Conservation (phyloP, 2,797 vertebrate species). For the Anabas testudineus region DNA sequence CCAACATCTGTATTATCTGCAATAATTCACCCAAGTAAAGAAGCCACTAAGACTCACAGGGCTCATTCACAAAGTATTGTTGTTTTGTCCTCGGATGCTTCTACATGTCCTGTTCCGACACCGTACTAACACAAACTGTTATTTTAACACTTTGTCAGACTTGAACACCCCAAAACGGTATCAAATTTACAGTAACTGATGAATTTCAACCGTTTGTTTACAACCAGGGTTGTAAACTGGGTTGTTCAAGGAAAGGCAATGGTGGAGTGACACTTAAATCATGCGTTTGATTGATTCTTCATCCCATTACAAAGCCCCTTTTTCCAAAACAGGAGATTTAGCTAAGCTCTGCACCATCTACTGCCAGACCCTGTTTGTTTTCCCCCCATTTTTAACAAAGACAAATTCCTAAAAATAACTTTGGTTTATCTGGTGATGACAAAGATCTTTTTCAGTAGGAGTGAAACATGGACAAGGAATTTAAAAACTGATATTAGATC, state of each 20-base stretch:
- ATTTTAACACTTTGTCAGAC: slow-evolving; percentile 5
- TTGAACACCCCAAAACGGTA: slow-evolving; percentile 15
- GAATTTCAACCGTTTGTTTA: slow-evolving; percentile 18
- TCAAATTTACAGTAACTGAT: slow-evolving; percentile 38
- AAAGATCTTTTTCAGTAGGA: slow-evolving; percentile 28
- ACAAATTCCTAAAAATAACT: slow-evolving; percentile 56
- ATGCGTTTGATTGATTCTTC: slow-evolving; percentile 4
- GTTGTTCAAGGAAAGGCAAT: slow-evolving; percentile 54
- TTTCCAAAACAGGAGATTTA: slow-evolving; percentile 15
- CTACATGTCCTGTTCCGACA: slow-evolving; percentile 1
- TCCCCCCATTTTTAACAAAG: slow-evolving; percentile 26
- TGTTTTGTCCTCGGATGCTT: background rate
- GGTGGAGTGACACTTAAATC: slow-evolving; percentile 32
- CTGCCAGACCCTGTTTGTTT: slow-evolving; percentile 10
- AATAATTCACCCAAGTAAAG: slow-evolving; percentile 31
- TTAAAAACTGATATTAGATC: slow-evolving; percentile 13
- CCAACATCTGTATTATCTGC: background rate
- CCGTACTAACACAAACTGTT: slow-evolving; percentile 21
- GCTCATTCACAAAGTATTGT: slow-evolving; percentile 65
- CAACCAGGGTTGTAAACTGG: slow-evolving; percentile 12
- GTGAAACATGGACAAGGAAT: slow-evolving; percentile 30
- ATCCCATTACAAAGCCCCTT: slow-evolving; percentile 4
- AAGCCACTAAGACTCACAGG: slow-evolving; percentile 58
- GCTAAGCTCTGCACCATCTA: slow-evolving; percentile 13
- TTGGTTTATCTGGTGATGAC: slow-evolving; percentile 60